Base-by-base conservation (phyloP, 2,113 vertebrate species). In the Uria lomvia region DNA sequence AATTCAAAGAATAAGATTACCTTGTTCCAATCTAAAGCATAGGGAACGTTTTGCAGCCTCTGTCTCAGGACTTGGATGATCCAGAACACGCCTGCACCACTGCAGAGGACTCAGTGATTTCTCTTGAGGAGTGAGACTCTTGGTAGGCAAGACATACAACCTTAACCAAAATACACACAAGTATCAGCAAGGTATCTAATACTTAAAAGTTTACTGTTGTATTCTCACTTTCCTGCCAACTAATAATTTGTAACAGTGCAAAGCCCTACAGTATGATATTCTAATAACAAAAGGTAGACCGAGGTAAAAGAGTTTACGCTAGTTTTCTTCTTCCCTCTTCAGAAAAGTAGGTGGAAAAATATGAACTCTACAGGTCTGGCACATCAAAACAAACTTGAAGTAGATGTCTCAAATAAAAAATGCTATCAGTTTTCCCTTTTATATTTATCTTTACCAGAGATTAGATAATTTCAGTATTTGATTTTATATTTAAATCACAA, bases 1-100 rank as follows among this genome's bases (percentile, higher is more conserved):
- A 82, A 59, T 43, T 49, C 13, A 52, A 62, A 55, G 16, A 95
- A 3, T 14, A 88, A 62, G 40, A 83, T 96, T 99, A 99, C 99
- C 99, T 99, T 99, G 99, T 93, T 99, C 99, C 97, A 99, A 96
- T 96, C 99, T 98, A 97, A 99, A 99, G 96, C 99, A 99, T 23
- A 99, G 96, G 29, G 99, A 99, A 90, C 99, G 99, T 96, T 98
- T 99, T 40, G 99, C 99, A 87, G 99, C 98, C 96, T 99, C 98
- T 97, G 99, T 98, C 95, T 99, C 99, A 13, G 99, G 99, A 94
- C 98, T 98, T 8, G 98, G 99, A 94, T 99, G 98, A 98, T 99
- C 99, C 96, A 99, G 98, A 96, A 99, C 98, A 91, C 97, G 99
- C 90, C 99, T 99, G 98, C 99, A 99, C 99, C 99, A 99, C 97